Evolutionary conservation across 2,888 invertebrate genomes (phyloP), one percentile per base, ranked within the genome.

Genomic region (Caenorhabditis angaria): DNA sequence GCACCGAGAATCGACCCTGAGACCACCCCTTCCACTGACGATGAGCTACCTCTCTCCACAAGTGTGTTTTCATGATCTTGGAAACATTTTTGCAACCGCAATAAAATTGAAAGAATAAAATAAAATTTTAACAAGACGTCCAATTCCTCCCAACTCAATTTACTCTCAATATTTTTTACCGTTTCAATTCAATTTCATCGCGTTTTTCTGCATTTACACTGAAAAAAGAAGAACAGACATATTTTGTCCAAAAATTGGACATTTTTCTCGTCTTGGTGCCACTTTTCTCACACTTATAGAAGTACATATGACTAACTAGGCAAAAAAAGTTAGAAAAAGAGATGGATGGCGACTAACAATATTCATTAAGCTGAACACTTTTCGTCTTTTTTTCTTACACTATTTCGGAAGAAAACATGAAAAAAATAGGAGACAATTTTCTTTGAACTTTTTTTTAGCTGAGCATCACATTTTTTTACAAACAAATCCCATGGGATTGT

Each of bases 311-410:
- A n/a, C n/a, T n/a, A n/a, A n/a, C 41, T 12, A 10, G 10, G 3
- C 18, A 18, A 41, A 14, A 14, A 41, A 41, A 18, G 41, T 41
- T 12, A 14, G 14, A 41, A 41, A 41, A 14, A 41, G 18, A 14
- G 41, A 41, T 41, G 41, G 41, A 41, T 41, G 41, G 8, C 41
- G n/a, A n/a, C n/a, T 12, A 12, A 10, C 41, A 41, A 41, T 41
- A 41, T 41, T 41, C 41, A 41, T 41, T 41, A 41, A 41, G 41
- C 10, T 41, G 41, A 41, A 41, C 41, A 41, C 41, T n/a, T n/a
- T n/a, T n/a, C n/a, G 32, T 32, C 12, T 32, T 41, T 41, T 41
- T 41, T 41, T 41, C 41, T 10, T n/a, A n/a, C n/a, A n/a, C n/a
- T n/a, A 5, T 41, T 41, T 41, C 2, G 41, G 41, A 14, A 41